Base-by-base conservation (phyloP, 2,888 invertebrate genomes). In the Eristalis tenax region DNA sequence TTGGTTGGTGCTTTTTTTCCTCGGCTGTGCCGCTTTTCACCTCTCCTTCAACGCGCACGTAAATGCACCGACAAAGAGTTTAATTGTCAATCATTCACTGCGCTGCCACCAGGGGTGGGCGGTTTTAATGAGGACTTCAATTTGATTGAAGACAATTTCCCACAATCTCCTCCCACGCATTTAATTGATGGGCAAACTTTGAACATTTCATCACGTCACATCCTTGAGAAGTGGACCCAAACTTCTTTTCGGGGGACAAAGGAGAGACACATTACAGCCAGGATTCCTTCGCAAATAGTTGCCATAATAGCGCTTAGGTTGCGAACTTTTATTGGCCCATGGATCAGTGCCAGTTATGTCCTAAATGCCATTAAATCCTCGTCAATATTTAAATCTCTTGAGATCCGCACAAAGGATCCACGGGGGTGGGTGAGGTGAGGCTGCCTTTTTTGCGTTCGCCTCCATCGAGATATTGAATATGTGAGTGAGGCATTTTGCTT, bases 361-460 rank as follows among this genome's bases (percentile, higher is more conserved):
- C 76, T 77, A 73, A 77, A 85, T 76, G 64, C 69, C 73, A 81
- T 81, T 73, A 85, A 81, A 81, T 81, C 81, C 77, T 69, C 64
- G 77, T 81, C 77, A 81, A 81, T 85, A 85, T 85, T 77, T 76
- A 74, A 85, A 81, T 85, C 77, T 77, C 81, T 57, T 26, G 64
- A 76, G 77, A 77, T 63, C 23, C 18, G 18, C 18, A 50, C 50
- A 50, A 50, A 50, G 50, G 50, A n/a, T 50, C 50, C 50, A 50
- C 2, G n/a, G 35, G 18, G 56, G 35, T 26, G 1, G 18, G 8
- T 2, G 8, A 8, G 6, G 1, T 3, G 18, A 4, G 43, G 13
- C 38, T 50, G 8, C 26, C n/a, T 59, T 50, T 75, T 65, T 32
- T 40, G 38, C 13, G n/a, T 40, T 71, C 38, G 71, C 22, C 28